phyloP scores from a whole-genome alignment of 2,888 invertebrate genomes.

The Dolichopus griseipennis region DNA sequence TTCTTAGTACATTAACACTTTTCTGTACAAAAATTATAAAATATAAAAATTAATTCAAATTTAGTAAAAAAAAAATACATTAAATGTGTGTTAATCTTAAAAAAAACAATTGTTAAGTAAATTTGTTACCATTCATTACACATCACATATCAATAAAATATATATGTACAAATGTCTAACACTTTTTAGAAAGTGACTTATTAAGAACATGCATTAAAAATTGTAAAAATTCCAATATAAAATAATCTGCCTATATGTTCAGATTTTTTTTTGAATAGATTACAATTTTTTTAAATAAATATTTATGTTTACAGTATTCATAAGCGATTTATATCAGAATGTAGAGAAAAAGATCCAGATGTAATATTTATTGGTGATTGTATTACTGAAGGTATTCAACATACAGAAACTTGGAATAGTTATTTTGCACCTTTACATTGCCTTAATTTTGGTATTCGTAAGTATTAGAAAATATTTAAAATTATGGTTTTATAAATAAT shows the following conservation, averaged over 20 bases:
- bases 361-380: conserved; percentile 88
- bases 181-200: neutral
- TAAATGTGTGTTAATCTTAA: no score
- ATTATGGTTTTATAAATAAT: neutral
- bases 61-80: no score
- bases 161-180: neutral
- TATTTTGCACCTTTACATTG: conserved; percentile 87
- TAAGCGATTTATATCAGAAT: conserved; percentile 73
- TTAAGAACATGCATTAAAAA: neutral
- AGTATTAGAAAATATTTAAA: neutral
- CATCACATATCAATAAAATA: neutral
- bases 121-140: no score
- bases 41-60: no score
- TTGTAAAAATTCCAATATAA: neutral
- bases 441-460: conserved; percentile 73
- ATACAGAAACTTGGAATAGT: conserved; percentile 80
- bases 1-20: no score
- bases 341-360: conserved; percentile 84
- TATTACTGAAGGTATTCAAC: conserved; percentile 69
- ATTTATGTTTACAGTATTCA: conserved; percentile 45
- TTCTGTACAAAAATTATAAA: no score
- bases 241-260: neutral
- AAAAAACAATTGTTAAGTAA: no score
- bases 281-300: conserved; percentile 11
- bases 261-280: neutral